These are phyloP conservation scores for Drosophila anomalata DNA, from an alignment of 2,888 invertebrate species.

Conservation along the genomic window DNA sequence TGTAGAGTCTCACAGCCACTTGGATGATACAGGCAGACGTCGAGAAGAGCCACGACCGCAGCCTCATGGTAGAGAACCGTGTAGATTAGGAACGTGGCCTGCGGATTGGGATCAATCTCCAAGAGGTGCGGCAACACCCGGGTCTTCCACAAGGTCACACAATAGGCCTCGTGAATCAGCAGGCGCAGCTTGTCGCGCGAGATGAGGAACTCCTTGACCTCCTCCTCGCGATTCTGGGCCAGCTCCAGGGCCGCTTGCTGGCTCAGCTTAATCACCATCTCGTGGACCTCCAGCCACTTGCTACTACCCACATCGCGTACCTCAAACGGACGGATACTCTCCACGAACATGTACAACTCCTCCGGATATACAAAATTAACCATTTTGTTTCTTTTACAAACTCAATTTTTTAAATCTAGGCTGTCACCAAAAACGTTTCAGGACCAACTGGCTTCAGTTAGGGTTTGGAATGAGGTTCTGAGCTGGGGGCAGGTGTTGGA, in stretches of 20 bases:
- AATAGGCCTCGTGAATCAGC: constrained; percentile 92
- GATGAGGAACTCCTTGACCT: constrained; percentile 92
- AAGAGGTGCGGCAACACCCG: constrained; percentile 92
- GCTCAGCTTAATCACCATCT: constrained; percentile 92
- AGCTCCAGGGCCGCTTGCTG: constrained; percentile 95
- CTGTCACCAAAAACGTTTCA: not conserved
- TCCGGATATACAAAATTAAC: constrained; percentile 86
- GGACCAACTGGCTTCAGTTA: not conserved
- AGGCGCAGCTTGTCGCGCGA: constrained; percentile 84
- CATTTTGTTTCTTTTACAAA: constrained; percentile 52
- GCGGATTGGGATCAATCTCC: constrained; percentile 87
- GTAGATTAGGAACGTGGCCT: constrained; percentile 90
- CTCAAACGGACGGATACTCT: constrained; percentile 88
- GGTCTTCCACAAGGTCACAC: constrained; percentile 93
- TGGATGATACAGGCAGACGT: constrained; percentile 92
- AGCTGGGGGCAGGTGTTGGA: not conserved
- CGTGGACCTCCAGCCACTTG: constrained; percentile 93
- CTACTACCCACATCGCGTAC: constrained; percentile 89
- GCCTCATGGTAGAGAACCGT: constrained; percentile 93
- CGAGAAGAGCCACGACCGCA: constrained; percentile 91
- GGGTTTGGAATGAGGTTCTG: not conserved
- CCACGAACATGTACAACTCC: constrained; percentile 90
- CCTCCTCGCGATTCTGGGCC: constrained; percentile 90
- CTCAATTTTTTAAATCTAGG: not conserved
- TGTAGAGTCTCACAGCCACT: constrained; percentile 91